phyloP scores from a whole-genome alignment of 2,888 invertebrate species.

The Euplagia quadripunctaria region DNA sequence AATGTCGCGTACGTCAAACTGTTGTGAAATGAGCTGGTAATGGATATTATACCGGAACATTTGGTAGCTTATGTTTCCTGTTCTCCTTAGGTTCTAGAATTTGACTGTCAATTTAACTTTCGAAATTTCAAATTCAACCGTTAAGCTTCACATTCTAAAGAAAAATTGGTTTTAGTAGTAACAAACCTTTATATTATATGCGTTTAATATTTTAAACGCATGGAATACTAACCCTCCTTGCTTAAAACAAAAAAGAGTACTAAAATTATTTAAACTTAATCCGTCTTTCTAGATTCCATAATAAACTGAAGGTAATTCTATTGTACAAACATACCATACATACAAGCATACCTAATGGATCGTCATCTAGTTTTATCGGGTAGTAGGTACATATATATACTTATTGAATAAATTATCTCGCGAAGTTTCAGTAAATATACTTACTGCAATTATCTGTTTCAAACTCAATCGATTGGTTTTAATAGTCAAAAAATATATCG shows the following conservation, averaged over 20 bases:
- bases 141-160: too few relatives aligned
- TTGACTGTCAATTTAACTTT: not conserved
- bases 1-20: slow-evolving; percentile 49
- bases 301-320: not conserved
- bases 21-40: slow-evolving; percentile 40
- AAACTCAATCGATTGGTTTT: not conserved
- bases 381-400: not conserved
- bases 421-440: not conserved
- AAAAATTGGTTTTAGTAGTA: too few relatives aligned
- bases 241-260: not conserved
- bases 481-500: too few relatives aligned
- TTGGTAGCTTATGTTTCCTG: slow-evolving; percentile 41
- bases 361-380: not conserved
- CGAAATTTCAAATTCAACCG: not conserved
- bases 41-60: slow-evolving; percentile 47
- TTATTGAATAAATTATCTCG: too few relatives aligned
- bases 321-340: not conserved
- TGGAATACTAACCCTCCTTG: not conserved
- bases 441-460: not conserved
- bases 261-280: not conserved
- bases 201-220: too few relatives aligned
- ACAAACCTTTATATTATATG: too few relatives aligned
- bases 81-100: slow-evolving; percentile 3
- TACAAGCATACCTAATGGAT: not conserved
- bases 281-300: not conserved